These are phyloP conservation scores for Orgyia antiqua DNA, from an alignment of 2,888 invertebrate species.

Conservation along the genomic window DNA sequence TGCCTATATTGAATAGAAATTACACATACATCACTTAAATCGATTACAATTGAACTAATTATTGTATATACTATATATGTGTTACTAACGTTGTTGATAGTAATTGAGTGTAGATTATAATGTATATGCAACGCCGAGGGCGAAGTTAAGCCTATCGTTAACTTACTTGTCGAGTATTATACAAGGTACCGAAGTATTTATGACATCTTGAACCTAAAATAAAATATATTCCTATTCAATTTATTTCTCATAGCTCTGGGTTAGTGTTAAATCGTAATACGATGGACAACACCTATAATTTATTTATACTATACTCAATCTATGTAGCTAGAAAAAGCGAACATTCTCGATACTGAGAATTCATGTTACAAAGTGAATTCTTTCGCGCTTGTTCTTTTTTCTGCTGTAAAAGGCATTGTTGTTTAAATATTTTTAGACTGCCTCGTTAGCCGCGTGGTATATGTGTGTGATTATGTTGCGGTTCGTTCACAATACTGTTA, in stretches of 20 bases:
- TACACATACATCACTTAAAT: too few species aligned
- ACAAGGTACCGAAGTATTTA: conserved; percentile 2
- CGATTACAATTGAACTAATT: too few species aligned
- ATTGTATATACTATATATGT: too few species aligned
- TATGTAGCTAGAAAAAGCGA: too few species aligned
- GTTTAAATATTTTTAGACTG: too few species aligned
- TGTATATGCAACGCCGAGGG: neutral
- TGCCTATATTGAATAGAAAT: too few species aligned
- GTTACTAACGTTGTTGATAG: neutral
- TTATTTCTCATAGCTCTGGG: conserved; percentile 25
- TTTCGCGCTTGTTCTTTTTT: neutral
- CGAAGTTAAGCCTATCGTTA: neutral
- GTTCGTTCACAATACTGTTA: too few species aligned
- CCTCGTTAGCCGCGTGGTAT: too few species aligned
- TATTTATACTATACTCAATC: too few species aligned
- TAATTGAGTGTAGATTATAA: neutral
- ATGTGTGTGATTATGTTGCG: too few species aligned
- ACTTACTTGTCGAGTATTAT: neutral
- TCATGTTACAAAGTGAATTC: neutral
- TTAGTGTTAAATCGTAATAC: conserved; percentile 14
- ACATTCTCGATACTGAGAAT: neutral
- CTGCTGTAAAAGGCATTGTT: too few species aligned
- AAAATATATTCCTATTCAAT: conserved; percentile 26
- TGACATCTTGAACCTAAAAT: conserved; percentile 3
- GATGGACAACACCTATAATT: conserved; percentile 4